Conservation (phyloP, 2,888 invertebrate species). For the Drosophila merina region DNA sequence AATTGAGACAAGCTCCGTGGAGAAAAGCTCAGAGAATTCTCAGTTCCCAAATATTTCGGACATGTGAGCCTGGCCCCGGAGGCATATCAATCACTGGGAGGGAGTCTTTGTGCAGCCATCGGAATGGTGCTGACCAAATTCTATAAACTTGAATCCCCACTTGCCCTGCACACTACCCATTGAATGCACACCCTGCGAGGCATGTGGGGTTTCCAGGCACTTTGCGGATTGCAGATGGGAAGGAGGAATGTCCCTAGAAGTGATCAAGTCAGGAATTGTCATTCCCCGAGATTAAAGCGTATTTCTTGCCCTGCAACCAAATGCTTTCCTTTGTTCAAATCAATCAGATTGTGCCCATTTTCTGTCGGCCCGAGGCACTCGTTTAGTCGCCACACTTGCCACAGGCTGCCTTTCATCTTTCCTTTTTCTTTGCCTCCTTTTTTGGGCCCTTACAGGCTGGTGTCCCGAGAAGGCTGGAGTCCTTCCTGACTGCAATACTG, state of each 20-base stretch:
- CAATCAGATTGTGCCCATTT: neutral
- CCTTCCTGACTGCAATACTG: constrained; percentile 7
- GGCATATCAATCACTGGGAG: constrained; percentile 34
- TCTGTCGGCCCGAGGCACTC: neutral
- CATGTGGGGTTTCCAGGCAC: neutral
- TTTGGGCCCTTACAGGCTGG: neutral
- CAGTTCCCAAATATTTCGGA: neutral
- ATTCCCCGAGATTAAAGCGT: neutral
- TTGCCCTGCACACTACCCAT: neutral
- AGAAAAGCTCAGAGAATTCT: neutral
- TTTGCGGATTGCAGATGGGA: neutral
- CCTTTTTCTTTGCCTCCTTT: neutral
- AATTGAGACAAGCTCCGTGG: constrained; percentile 1
- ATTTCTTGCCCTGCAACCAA: neutral
- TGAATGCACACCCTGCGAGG: neutral
- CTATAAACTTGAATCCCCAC: constrained; percentile 15
- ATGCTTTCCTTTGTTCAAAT: neutral
- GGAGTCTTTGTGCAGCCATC: constrained; percentile 1
- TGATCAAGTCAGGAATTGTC: neutral
- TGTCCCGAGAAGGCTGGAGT: neutral
- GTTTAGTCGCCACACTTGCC: constrained; percentile 6
- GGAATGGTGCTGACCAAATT: constrained; percentile 25
- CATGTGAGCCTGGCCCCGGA: neutral
- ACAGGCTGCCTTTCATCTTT: constrained; percentile 1
- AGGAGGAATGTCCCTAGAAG: neutral